Evolutionary conservation across 2,797 vertebrate genomes (phyloP).

Genomic region (Jordanella pulchra): DNA sequence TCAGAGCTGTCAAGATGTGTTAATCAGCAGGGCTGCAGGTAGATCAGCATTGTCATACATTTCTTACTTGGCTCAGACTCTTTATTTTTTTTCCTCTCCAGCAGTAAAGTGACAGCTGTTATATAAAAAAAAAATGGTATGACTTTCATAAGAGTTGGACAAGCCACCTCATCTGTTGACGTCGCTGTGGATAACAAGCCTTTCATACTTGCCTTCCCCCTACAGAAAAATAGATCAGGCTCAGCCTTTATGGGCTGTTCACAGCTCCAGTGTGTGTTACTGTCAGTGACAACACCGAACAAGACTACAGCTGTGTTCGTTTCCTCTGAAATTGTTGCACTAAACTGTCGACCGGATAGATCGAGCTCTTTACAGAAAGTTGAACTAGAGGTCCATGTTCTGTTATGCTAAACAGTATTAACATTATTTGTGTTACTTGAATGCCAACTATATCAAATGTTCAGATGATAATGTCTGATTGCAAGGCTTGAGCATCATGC

Average conservation of each 20-base stretch:
- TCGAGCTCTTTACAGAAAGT: conserved; percentile 6
- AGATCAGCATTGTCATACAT: conserved; percentile 42
- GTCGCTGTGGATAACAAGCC: conserved; percentile 60
- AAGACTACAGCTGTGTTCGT: conserved; percentile 50
- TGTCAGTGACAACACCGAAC: conserved; percentile 66
- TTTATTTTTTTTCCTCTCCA: not conserved
- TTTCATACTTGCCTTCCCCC: conserved; percentile 52
- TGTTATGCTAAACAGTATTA: conserved; percentile 5
- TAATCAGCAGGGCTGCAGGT: conserved; percentile 51
- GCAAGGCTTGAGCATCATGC: conserved; percentile 8
- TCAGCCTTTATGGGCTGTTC: conserved; percentile 60
- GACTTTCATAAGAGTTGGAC: conserved; percentile 23
- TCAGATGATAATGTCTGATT: conserved; percentile 26
- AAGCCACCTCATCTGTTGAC: conserved; percentile 31
- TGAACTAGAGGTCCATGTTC: conserved; percentile 15
- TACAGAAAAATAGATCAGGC: conserved; percentile 56
- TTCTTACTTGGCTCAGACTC: conserved; percentile 3
- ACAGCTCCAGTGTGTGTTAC: conserved; percentile 46
- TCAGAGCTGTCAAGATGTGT: conserved; percentile 48
- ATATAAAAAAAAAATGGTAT: not conserved
- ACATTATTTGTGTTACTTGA: conserved; percentile 16
- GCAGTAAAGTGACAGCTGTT: not conserved
- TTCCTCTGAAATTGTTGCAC: conserved; percentile 63
- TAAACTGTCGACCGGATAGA: conserved; percentile 36
- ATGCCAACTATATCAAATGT: conserved; percentile 36